Evolutionary conservation across 2,888 invertebrate genomes (phyloP).

Genomic region (Lomographa bimaculata): DNA sequence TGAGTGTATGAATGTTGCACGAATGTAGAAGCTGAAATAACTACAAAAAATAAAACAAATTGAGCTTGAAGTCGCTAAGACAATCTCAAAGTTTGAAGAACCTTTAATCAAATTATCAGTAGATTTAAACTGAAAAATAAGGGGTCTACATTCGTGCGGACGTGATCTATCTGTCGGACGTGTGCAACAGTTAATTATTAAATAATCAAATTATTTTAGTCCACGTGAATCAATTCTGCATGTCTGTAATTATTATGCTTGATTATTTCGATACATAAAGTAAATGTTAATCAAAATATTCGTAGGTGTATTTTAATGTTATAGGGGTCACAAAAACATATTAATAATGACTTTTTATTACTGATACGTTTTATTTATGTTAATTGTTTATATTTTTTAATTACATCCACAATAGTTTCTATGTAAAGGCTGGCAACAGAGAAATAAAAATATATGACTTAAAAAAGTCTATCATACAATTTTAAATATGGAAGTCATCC

Average conservation of each 20-base stretch:
- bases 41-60: no score
- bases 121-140: neutral
- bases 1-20: slow-evolving; percentile 8
- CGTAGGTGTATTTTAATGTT: slow-evolving; percentile 31
- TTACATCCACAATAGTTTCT: slow-evolving; percentile 10
- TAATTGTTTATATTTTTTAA: slow-evolving; percentile 9
- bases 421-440: no score
- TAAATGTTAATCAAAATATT: slow-evolving; percentile 31
- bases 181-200: slow-evolving; percentile 9
- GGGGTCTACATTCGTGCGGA: slow-evolving; percentile 9
- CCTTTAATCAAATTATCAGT: no score
- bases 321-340: slow-evolving; percentile 39
- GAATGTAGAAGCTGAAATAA: slow-evolving; percentile 5
- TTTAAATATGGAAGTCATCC: no score
- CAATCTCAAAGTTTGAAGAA: no score
- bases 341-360: slow-evolving; percentile 20
- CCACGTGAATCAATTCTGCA: slow-evolving; percentile 19
- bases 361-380: slow-evolving; percentile 22
- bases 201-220: slow-evolving; percentile 15
- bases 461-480: no score
- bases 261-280: slow-evolving; percentile 28
- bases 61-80: no score
- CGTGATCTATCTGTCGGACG: neutral
- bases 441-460: no score
- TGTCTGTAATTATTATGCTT: slow-evolving; percentile 24